Evolutionary conservation across 2,888 invertebrate genomes (phyloP), one percentile per base, ranked within the genome.

Genomic region (Salticus scenicus): DNA sequence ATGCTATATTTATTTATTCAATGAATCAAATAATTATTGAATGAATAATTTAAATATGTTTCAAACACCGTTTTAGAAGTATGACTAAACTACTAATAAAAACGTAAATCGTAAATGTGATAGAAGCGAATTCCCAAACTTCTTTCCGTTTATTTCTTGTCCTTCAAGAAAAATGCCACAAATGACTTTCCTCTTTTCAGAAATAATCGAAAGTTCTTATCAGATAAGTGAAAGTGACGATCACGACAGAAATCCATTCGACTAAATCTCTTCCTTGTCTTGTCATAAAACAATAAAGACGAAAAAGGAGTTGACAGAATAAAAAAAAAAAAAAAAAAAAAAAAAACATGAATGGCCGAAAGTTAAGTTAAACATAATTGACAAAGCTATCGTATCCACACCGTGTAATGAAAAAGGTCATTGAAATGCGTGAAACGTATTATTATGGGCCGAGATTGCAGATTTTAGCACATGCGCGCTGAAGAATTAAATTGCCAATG

Each of bases 371-470:
- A 70, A 70, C 70, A 28, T 70, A 42, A 70, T 70, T 41, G 70
- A 57, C 57, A 57, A 57, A 57, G 12, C 24, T 5, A 57, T 5
- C 42, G n/a, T 37, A 33, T 27, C 42, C 31, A 42, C 42, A 70
- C 17, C 17, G 14, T n/a, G 24, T n/a, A 42, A 42, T 24, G 64
- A 42, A 51, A 75, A 76, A 76, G 76, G 66, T 71, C 71, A 64
- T n/a, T 20, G 27, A 42, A n/a, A 24, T 30, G 31, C 42, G 70
- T 24, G 42, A 70, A 70, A 24, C 70, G 47, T 70, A 63, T 64
- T n/a, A n/a, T n/a, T 42, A 42, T 31, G 71, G 76, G 70, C 76
- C 47, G 66, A 67, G 82, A 82, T 79, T 71, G 75, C 63, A 42
- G 37, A 42, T 17, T 37, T 42, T 10, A 17, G 74, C 31, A 69